These are phyloP conservation scores for Nomada flava DNA, from an alignment of 2,888 invertebrate species.

Conservation along the genomic window DNA sequence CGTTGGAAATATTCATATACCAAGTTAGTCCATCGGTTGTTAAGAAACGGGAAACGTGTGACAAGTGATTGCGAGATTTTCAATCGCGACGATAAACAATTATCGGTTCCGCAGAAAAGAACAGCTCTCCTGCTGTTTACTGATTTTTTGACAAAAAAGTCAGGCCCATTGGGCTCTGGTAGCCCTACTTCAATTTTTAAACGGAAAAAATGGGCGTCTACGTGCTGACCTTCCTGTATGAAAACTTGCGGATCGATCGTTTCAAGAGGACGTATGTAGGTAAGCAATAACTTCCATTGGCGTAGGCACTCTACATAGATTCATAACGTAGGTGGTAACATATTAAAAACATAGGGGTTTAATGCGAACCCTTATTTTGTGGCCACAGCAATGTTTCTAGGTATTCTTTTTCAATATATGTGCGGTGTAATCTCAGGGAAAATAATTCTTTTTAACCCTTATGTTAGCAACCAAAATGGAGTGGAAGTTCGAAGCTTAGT, in stretches of 20 bases:
- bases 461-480: too few relatives aligned
- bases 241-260: slow-evolving; percentile 67
- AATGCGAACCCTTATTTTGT: neutral
- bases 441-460: too few relatives aligned
- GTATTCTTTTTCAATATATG: neutral
- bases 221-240: slow-evolving; percentile 61
- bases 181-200: slow-evolving; percentile 10
- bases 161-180: neutral
- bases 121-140: neutral
- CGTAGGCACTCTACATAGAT: neutral
- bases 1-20: neutral
- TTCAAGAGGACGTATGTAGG: slow-evolving; percentile 77
- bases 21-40: neutral
- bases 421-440: too few relatives aligned
- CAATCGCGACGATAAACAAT: neutral
- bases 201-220: slow-evolving; percentile 70
- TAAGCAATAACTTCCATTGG: slow-evolving; percentile 61
- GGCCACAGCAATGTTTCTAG: neutral
- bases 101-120: slow-evolving; percentile 8
- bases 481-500: too few relatives aligned
- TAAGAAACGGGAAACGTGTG: neutral
- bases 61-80: neutral
- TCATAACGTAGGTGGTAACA: neutral
- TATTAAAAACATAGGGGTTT: neutral
- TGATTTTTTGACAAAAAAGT: neutral